Percentiles rank a stretch among this genome's conserved stretches.
phyloP scores from a whole-genome alignment of 2,888 invertebrate genomes.

The Holacanthella duospinosa region DNA sequence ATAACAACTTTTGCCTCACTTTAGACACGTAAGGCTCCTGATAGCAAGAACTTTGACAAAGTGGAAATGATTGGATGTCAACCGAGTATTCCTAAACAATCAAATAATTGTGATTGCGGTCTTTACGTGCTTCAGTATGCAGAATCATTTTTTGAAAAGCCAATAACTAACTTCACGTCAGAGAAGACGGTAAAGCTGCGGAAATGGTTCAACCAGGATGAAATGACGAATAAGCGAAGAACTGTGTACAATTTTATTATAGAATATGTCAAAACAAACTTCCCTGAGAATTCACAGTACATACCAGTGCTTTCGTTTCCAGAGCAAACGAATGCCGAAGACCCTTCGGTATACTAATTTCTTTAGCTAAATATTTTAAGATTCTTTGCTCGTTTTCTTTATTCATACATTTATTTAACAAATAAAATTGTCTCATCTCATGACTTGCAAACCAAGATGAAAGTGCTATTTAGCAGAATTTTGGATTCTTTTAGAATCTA shows the following conservation, averaged over 20 bases:
- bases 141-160: slow-evolving; percentile 73
- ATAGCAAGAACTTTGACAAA: slow-evolving; percentile 47
- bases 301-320: slow-evolving; percentile 43
- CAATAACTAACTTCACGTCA: slow-evolving; percentile 12
- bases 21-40: background rate
- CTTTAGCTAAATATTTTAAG: too few relatives aligned
- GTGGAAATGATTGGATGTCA: slow-evolving; percentile 74
- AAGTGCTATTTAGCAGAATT: too few relatives aligned
- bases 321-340: too few relatives aligned
- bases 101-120: slow-evolving; percentile 94
- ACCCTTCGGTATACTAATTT: too few relatives aligned
- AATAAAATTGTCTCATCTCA: too few relatives aligned
- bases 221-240: slow-evolving; percentile 73
- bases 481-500: too few relatives aligned
- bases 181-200: slow-evolving; percentile 52
- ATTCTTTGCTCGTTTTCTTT: too few relatives aligned
- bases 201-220: slow-evolving; percentile 77
- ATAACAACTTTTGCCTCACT: too few relatives aligned
- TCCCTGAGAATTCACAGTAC: slow-evolving; percentile 38
- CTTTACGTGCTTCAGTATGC: slow-evolving; percentile 90
- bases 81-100: slow-evolving; percentile 93
- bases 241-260: slow-evolving; percentile 71
- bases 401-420: too few relatives aligned
- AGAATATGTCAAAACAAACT: slow-evolving; percentile 60
- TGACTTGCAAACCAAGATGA: too few relatives aligned